Percentiles rank a stretch among this genome's conserved stretches.
Conservation (phyloP, 2,113 vertebrate species). For the Lontra canadensis region DNA sequence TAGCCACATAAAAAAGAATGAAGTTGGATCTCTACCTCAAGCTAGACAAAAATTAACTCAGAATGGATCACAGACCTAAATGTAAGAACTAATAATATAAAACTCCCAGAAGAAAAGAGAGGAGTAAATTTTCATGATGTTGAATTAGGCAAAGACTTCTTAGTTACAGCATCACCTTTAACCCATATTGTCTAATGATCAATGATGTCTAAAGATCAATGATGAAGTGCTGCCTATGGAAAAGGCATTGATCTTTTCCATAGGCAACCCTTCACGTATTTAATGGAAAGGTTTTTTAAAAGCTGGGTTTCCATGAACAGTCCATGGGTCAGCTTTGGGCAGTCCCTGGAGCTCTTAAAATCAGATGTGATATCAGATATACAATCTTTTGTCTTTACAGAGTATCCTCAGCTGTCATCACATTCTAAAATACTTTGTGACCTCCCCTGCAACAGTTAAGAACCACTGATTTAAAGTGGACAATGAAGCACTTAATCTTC, state of each 20-base stretch:
- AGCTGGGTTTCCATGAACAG: background rate
- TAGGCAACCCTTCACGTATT: background rate
- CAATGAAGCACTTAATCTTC: background rate
- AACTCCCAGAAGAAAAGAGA: background rate
- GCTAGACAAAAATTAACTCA: background rate
- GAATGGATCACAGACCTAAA: background rate
- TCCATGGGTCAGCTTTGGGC: background rate
- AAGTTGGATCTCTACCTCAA: background rate
- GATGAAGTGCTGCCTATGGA: background rate
- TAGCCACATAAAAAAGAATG: background rate
- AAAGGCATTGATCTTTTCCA: background rate
- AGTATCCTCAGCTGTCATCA: background rate
- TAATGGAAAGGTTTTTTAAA: background rate
- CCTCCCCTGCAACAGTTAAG: background rate
- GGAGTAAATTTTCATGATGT: background rate
- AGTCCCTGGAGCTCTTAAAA: background rate
- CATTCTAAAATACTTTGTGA: background rate
- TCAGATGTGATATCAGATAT: background rate
- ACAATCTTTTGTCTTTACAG: background rate
- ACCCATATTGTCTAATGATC: background rate
- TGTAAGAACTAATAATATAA: background rate
- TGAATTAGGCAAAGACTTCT: background rate
- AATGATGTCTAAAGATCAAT: background rate
- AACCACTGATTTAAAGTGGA: background rate
- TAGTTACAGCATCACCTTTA: background rate